Base-by-base conservation (phyloP, 2,113 vertebrate genomes). In the Naja naja region DNA sequence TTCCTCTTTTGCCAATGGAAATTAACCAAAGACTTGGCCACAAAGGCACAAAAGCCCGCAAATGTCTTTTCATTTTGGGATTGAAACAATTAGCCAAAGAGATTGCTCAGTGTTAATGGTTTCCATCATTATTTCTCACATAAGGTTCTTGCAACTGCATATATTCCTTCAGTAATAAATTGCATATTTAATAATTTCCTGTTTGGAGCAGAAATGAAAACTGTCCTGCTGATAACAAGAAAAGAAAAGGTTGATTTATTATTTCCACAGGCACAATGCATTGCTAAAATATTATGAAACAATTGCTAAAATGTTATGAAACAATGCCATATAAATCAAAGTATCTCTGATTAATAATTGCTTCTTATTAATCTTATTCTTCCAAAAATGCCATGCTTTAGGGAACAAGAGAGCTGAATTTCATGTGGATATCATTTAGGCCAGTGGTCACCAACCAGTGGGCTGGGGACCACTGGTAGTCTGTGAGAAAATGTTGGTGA, bases 51-150 rank as follows among this genome's bases (percentile, higher is more conserved):
- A 94, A 95, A 95, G 34, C n/a, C 20, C 91, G 23, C 39, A 3
- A 93, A 43, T 56, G 58, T 12, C 45, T 92, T 93, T 91, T 94
- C 94, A 6, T 6, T 30, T 74, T 95, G 95, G 89, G 93, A 91
- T 89, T 94, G 91, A 96, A 93, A 89, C 30, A 94, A 94, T 96
- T 95, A 96, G 91, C 64, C 91, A 91, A 94, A 91, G 74, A 60
- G 25, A 34, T 94, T 95, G 89, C 88, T 85, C 52, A 92, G 92
- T 69, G 92, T 81, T 93, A 96, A 94, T 0, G 0, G 47, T 94
- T 96, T 92, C 85, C 16, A 30, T 94, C 22, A 0, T 95, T 95
- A 94, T 96, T 96, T 97, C 93, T 93, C 91, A 18, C 0, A 1
- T 94, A 90, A 18, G 81, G 55, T 43, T 81, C 88, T 93, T 92